Evolutionary conservation across 2,797 vertebrate species (phyloP), one percentile per base, ranked within the genome.

Genomic region (Sylvilagus floridanus): DNA sequence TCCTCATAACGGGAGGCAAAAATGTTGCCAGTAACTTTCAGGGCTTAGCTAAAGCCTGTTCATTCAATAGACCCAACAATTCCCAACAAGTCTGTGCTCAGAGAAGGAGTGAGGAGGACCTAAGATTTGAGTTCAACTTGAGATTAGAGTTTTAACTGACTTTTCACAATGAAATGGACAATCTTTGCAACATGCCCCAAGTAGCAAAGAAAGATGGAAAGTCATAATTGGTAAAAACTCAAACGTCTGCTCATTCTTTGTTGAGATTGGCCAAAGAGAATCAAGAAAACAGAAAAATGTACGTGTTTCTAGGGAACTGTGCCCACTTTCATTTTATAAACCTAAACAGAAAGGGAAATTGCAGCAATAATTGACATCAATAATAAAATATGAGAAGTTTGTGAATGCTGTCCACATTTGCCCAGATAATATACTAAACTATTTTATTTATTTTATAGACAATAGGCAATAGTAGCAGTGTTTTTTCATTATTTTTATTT

Each of bases 71-170:
- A 72, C 28, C 47, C 57, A 93, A 22, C 16, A 62, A 10, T 57
- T 62, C 7, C 42, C 19, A 66, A 63, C 0, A 73, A n/a, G 6
- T 75, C 13, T 65, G 3, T 37, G 50, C 60, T 60, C 28, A 66
- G 42, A 85, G 57, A 73, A 12, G 5, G 8, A 72, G 11, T 16
- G 35, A 54, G 3, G 30, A 83, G n/a, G 32, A 72, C 6, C 13
- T 47, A 79, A 75, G 16, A 42, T 73, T 32, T 54, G 0, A 73
- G 72, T 73, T 73, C 32, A 84, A 76, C 76, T 10, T 66, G n/a
- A 86, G 12, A 81, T 76, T 79, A 24, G 90, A 77, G 50, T 66
- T 84, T 94, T 69, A 90, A 78, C 65, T 88, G 22, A 35, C 8
- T 89, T 91, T 68, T 60, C 76, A 73, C 10, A 63, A 37, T 22